Evolutionary conservation across 1,140 invertebrate genomes (phyloP).

Genomic region (Drosophila baimaii): DNA sequence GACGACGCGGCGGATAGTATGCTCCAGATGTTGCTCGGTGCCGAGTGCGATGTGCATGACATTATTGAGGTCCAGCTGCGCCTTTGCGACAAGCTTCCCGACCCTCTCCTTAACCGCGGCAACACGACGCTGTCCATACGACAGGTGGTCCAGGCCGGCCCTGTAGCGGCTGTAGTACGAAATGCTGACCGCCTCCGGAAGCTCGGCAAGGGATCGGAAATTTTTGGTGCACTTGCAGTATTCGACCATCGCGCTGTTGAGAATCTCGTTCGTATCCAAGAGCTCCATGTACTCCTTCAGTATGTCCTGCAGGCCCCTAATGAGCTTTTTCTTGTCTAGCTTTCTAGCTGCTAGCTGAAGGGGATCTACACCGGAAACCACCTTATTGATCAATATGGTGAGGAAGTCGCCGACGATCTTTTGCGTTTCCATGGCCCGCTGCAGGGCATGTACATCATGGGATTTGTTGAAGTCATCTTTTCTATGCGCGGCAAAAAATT

Average conservation of each 20-base stretch:
- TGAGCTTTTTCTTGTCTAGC: conserved; percentile 3
- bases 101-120: background rate
- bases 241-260: background rate
- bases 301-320: background rate
- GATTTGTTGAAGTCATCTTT: rapidly evolving
- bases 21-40: conserved; percentile 23
- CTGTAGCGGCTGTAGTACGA: background rate
- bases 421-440: rapidly evolving
- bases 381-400: background rate
- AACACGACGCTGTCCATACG: background rate
- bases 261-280: background rate
- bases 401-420: conserved; percentile 1
- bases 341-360: too few relatives aligned
- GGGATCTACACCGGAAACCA: background rate
- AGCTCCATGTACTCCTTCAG: background rate
- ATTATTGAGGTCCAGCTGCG: background rate
- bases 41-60: background rate
- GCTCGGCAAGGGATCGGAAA: background rate
- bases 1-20: background rate
- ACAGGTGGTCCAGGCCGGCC: background rate
- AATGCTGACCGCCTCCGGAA: background rate
- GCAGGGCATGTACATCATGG: background rate
- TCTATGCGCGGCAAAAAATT: background rate
- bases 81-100: background rate
- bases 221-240: background rate